These are phyloP conservation scores for Anomalospiza imberbis DNA, from an alignment of 2,797 vertebrate genomes.

Conservation along the genomic window DNA sequence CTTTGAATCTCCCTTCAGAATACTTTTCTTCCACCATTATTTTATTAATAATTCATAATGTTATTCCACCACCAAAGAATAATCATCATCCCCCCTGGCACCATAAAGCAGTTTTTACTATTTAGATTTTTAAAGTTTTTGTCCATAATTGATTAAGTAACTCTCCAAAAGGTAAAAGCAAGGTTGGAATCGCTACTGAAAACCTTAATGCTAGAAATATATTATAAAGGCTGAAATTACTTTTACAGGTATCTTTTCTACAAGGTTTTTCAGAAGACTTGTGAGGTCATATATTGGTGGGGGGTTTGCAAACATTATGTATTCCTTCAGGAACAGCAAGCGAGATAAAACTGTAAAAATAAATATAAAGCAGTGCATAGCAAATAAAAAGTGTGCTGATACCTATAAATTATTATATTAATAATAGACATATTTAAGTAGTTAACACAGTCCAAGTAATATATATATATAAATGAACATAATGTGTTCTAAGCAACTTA, in stretches of 20 bases:
- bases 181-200: background rate
- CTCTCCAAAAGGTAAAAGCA: background rate
- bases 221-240: background rate
- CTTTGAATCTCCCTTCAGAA: background rate
- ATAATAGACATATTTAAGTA: background rate
- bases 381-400: background rate
- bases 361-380: background rate
- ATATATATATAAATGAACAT: background rate
- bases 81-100: background rate
- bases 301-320: background rate
- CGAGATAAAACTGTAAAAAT: background rate
- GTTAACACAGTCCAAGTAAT: background rate
- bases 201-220: background rate
- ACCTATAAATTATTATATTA: background rate
- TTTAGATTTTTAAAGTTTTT: background rate
- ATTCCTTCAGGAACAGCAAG: background rate
- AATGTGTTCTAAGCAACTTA: background rate
- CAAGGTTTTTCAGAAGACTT: background rate
- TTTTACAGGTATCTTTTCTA: background rate
- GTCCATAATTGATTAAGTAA: background rate
- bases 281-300: background rate
- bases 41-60: slow-evolving; percentile 20
- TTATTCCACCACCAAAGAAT: background rate
- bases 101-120: background rate
- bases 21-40: background rate